These are phyloP conservation scores for Hyles euphorbiae DNA, from an alignment of 1,140 invertebrate species.

Conservation along the genomic window DNA sequence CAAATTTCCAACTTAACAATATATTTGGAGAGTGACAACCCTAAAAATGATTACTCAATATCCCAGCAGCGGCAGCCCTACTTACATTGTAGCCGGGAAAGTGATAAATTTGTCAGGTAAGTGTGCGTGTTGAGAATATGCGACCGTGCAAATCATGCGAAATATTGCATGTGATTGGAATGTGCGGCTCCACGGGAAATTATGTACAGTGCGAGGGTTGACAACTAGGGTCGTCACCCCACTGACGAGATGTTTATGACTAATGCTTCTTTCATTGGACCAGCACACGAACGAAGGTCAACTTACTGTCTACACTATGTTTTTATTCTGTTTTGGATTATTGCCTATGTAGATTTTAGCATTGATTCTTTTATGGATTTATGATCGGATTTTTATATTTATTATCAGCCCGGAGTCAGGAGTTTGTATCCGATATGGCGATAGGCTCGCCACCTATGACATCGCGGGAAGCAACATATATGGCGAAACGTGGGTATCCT, in stretches of 20 bases:
- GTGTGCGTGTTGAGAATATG: constrained; percentile 51
- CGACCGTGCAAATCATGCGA: constrained; percentile 52
- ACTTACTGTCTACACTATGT: too few relatives aligned
- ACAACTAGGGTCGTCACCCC: constrained; percentile 17
- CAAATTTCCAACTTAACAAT: too few relatives aligned
- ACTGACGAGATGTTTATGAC: constrained; percentile 8
- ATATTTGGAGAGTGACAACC: too few relatives aligned
- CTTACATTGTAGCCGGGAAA: constrained; percentile 40
- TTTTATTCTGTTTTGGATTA: too few relatives aligned
- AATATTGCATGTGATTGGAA: constrained; percentile 62
- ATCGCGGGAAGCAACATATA: too few relatives aligned
- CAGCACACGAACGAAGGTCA: not conserved
- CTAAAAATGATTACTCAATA: not conserved
- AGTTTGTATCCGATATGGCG: too few relatives aligned
- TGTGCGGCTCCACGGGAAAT: constrained; percentile 43
- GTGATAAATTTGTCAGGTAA: constrained; percentile 61
- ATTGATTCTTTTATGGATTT: too few relatives aligned
- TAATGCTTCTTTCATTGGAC: constrained; percentile 5
- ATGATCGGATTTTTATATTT: too few relatives aligned
- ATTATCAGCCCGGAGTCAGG: too few relatives aligned
- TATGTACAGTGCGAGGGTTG: constrained; percentile 25
- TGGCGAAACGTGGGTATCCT: too few relatives aligned
- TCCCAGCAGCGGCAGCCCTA: not conserved
- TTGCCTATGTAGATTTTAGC: too few relatives aligned
- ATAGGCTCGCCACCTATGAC: too few relatives aligned